Base-by-base conservation (phyloP, 1,140 invertebrate genomes). In the Tyrophagus putrescentiae region DNA sequence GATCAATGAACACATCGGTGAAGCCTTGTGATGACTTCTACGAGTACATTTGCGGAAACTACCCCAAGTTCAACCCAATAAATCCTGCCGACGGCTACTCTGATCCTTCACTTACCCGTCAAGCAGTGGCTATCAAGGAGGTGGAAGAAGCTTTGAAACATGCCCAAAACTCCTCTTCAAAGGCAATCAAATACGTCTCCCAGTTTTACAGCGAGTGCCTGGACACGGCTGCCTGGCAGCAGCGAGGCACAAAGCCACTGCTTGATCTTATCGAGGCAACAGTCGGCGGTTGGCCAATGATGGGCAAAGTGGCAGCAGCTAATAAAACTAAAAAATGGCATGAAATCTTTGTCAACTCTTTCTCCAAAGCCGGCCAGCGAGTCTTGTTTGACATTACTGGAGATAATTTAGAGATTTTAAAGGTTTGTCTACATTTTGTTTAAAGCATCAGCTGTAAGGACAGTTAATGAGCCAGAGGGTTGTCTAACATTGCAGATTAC, bases 11-110 rank as follows among this genome's bases (percentile, higher is more conserved):
- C 23, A 3, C 13, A 23, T n/a, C 53, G 16, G 70, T 74, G 0
- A 69, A 78, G 54, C 77, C 78, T 0, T 84, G 83, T 65, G 69
- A 79, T 13, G 80, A 84, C 68, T 84, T 83, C 66, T 83, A 83
- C 66, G 73, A 76, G 66, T 84, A 80, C 65, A 76, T 80, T 2
- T 84, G 82, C 66, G 81, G 81, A n/a, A 66, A 69, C 54, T 72
- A 64, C 63, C 32, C 54, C 2, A 60, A 58, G 28, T 73, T 80
- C 32, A 85, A 92, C 73, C 83, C 42, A 4, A 50, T 65, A 16
- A 21, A 11, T 21, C 36, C 21, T 39, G 36, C 21, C 16, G 82
- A 80, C 64, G 85, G n/a, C n/a, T n/a, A n/a, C n/a, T n/a, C n/a
- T n/a, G n/a, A n/a, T n/a, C n/a, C n/a, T n/a, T 6, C 4, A 6